These are phyloP conservation scores for Dasysyrphus tricinctus DNA, from an alignment of 2,888 invertebrate species.

Conservation along the genomic window DNA sequence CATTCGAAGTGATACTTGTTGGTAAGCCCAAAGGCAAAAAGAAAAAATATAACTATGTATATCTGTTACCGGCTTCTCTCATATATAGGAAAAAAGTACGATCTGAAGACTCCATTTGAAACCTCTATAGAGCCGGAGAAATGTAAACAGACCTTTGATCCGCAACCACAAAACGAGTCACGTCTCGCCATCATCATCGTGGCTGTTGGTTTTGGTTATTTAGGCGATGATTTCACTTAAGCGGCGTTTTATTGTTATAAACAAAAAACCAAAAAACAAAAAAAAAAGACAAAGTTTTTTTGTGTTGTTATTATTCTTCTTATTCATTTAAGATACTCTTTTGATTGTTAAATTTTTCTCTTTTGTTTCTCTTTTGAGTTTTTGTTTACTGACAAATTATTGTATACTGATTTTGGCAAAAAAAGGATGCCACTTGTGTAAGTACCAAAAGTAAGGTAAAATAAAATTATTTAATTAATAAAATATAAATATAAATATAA, in stretches of 20 bases:
- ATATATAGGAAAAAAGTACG: neutral
- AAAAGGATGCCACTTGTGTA: neutral
- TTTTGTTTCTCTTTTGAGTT: neutral
- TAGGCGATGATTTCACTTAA: slow-evolving; percentile 75
- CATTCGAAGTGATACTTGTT: neutral
- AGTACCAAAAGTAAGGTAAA: neutral
- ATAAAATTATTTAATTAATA: neutral
- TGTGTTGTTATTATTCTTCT: slow-evolving; percentile 13
- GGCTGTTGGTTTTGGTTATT: slow-evolving; percentile 71
- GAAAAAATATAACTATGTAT: neutral
- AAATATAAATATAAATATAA: neutral
- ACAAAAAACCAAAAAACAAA: slow-evolving; percentile 25
- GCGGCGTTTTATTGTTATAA: slow-evolving; percentile 65
- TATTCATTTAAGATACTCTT: slow-evolving; percentile 11
- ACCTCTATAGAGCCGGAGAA: slow-evolving; percentile 17
- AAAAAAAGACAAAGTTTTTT: slow-evolving; percentile 5
- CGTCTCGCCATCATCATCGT: slow-evolving; percentile 57
- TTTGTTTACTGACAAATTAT: slow-evolving; percentile 17
- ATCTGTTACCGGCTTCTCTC: slow-evolving; percentile 14
- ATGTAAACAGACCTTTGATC: slow-evolving; percentile 73
- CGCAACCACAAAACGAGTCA: slow-evolving; percentile 71
- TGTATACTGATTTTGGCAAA: neutral
- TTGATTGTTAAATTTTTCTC: neutral
- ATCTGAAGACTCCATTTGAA: slow-evolving; percentile 21
- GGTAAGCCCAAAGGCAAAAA: neutral